These are phyloP conservation scores for Brachionus paranguensis DNA, from an alignment of 1,140 invertebrate genomes.

Conservation along the genomic window DNA sequence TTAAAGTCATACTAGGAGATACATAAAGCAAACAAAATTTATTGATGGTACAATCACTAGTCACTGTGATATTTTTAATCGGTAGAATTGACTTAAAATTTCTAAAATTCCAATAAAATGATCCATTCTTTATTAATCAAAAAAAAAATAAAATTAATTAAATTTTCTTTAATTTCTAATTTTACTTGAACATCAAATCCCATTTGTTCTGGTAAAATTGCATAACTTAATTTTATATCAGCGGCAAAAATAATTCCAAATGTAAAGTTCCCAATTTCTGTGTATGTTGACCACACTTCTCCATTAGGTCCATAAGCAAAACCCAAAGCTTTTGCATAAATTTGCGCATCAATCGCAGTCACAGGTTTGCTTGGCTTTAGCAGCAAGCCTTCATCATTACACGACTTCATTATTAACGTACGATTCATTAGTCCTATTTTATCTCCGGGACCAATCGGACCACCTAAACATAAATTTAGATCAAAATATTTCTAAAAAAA, in stretches of 20 bases:
- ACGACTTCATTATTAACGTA: conserved; percentile 42
- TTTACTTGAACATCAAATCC: conserved; percentile 22
- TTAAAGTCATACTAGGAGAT: background rate
- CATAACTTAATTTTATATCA: conserved; percentile 28
- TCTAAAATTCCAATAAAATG: conserved; percentile 8
- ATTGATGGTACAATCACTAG: background rate
- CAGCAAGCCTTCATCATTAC: conserved; percentile 41
- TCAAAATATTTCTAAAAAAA: background rate
- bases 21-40: conserved; percentile 30
- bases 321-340: conserved; percentile 36
- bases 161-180: background rate
- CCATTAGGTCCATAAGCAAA: conserved; percentile 13
- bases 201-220: background rate
- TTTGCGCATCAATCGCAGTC: conserved; percentile 40
- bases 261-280: background rate
- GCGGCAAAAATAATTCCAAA: conserved; percentile 42
- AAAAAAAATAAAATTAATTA: background rate
- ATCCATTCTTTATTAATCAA: background rate
- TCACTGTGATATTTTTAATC: background rate
- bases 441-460: conserved; percentile 45
- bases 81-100: background rate
- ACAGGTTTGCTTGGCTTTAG: conserved; percentile 41
- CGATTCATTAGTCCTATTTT: conserved; percentile 42
- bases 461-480: conserved; percentile 27
- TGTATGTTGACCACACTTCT: conserved; percentile 42